Conservation (phyloP, 2,888 invertebrate genomes). For the Caradrina clavipalpis region DNA sequence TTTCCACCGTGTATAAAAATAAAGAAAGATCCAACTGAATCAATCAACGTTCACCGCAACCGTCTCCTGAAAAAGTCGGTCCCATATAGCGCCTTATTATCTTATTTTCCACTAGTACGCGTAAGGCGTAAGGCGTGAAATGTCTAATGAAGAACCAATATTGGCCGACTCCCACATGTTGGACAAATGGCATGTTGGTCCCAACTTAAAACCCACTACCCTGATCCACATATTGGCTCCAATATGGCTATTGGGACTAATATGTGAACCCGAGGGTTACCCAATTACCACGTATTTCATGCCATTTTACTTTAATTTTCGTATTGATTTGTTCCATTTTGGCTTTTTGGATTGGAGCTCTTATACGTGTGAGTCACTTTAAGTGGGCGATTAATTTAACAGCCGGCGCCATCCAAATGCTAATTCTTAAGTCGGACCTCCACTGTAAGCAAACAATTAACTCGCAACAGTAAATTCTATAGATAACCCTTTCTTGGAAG, state of each 20-base stretch:
- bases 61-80: background rate
- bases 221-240: no score
- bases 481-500: no score
- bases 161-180: background rate
- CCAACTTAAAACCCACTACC: no score
- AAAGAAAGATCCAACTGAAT: background rate
- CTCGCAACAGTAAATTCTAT: no score
- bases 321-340: background rate
- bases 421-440: no score
- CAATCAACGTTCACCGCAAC: background rate
- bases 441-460: no score
- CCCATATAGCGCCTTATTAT: background rate
- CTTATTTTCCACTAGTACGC: conserved; percentile 8
- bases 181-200: no score
- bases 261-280: no score
- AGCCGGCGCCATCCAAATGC: conserved; percentile 48
- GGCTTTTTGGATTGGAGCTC: conserved; percentile 6
- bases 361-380: conserved; percentile 37
- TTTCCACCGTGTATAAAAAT: no score
- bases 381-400: conserved; percentile 60
- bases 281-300: no score
- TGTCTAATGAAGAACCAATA: conserved; percentile 10
- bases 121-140: conserved; percentile 10
- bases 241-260: no score
- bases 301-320: conserved; percentile 11